Conservation (phyloP, 2,113 vertebrate genomes). For the Crotalus helleri region DNA sequence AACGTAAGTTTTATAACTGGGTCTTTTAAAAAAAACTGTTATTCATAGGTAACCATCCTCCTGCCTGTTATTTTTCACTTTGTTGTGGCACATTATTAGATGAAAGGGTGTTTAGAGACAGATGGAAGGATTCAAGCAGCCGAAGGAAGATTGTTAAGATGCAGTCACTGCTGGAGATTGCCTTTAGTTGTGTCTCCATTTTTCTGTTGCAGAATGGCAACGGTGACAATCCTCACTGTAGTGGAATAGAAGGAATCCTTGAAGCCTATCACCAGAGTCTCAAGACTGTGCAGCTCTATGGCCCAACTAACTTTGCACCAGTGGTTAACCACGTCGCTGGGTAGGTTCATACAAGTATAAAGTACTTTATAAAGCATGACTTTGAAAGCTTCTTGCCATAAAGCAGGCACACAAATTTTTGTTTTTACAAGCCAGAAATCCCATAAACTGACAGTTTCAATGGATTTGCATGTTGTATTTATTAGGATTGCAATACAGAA, state of each 20-base stretch:
- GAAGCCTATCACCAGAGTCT: slow-evolving; percentile 92
- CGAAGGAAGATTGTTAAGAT: background rate
- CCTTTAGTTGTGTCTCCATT: background rate
- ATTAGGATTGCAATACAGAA: background rate
- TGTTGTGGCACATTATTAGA: background rate
- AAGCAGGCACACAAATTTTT: background rate
- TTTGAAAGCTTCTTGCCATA: background rate
- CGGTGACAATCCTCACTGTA: slow-evolving; percentile 88
- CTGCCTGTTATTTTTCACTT: rapidly evolving
- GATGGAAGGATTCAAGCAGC: background rate
- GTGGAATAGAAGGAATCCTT: slow-evolving; percentile 90
- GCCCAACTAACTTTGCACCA: slow-evolving; percentile 93
- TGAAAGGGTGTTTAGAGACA: background rate
- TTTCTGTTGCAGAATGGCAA: slow-evolving; percentile 82
- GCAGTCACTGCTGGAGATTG: background rate
- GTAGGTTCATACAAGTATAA: slow-evolving; percentile 57
- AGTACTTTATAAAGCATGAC: background rate
- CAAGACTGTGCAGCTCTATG: slow-evolving; percentile 91
- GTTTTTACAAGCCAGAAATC: background rate
- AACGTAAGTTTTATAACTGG: background rate
- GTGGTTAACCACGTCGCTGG: slow-evolving; percentile 93
- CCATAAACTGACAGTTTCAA: background rate
- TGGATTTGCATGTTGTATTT: background rate
- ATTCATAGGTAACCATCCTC: background rate
- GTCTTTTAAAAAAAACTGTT: background rate